Conservation (phyloP, 2,888 invertebrate genomes). For the Drosophila nigricruria region DNA sequence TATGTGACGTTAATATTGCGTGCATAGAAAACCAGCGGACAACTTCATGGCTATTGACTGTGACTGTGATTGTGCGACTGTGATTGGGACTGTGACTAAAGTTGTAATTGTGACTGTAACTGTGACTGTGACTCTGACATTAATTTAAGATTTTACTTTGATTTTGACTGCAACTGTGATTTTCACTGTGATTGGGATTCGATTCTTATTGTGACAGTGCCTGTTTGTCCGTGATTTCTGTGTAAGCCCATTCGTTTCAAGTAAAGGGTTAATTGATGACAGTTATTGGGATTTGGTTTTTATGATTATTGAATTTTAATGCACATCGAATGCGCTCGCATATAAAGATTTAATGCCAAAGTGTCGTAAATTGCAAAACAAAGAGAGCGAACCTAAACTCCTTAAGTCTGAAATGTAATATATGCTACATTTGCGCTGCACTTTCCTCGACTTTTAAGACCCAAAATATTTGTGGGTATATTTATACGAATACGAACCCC, state of each 20-base stretch:
- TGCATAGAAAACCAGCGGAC: slow-evolving; percentile 13
- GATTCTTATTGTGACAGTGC: too few species aligned
- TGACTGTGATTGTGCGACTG: slow-evolving; percentile 14
- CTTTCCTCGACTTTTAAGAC: slow-evolving; percentile 42
- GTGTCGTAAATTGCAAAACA: slow-evolving; percentile 57
- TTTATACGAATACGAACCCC: slow-evolving; percentile 2
- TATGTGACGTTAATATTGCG: slow-evolving; percentile 80
- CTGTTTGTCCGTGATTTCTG: not conserved
- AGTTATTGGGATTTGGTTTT: slow-evolving; percentile 48
- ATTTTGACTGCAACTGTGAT: not conserved
- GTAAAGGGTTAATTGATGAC: slow-evolving; percentile 62
- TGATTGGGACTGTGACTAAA: not conserved
- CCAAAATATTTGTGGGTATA: slow-evolving; percentile 12
- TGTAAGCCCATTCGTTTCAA: not conserved
- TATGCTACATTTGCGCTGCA: slow-evolving; percentile 62
- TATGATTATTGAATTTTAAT: slow-evolving; percentile 85
- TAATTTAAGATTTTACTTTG: not conserved
- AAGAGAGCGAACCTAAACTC: slow-evolving; percentile 25
- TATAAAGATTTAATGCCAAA: slow-evolving; percentile 78
- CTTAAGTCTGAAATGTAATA: slow-evolving; percentile 41
- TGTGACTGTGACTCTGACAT: not conserved
- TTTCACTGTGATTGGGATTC: not conserved
- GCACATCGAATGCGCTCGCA: slow-evolving; percentile 71
- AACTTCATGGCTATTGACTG: slow-evolving; percentile 38
- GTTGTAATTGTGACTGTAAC: not conserved